These are phyloP conservation scores for Catostomus latipinnis DNA, from an alignment of 2,797 vertebrate species.

Conservation along the genomic window DNA sequence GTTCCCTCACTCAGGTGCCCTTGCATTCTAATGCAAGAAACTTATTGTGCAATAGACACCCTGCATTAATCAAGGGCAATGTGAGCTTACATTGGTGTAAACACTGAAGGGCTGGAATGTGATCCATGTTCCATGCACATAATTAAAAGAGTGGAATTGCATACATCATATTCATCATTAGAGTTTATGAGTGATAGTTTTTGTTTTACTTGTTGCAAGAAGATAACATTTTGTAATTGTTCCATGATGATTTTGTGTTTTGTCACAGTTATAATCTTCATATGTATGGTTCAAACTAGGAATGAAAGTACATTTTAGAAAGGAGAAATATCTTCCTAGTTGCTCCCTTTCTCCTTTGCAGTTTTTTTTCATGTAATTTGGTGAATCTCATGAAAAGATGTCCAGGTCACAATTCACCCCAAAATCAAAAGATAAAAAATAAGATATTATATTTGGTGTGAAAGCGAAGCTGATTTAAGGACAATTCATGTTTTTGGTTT, in stretches of 20 bases:
- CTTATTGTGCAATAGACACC: conserved; percentile 42
- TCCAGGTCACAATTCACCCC: too few species aligned
- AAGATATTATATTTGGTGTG: too few species aligned
- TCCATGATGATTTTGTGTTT: not conserved
- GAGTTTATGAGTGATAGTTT: not conserved
- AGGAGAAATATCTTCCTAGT: too few species aligned
- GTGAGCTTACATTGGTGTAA: conserved; percentile 44
- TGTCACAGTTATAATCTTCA: not conserved
- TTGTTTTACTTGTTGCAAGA: not conserved
- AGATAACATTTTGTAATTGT: not conserved
- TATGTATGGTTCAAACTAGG: too few species aligned
- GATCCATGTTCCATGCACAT: conserved; percentile 23
- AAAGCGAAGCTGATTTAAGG: too few species aligned
- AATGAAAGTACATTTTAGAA: too few species aligned
- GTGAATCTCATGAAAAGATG: too few species aligned
- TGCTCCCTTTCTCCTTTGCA: too few species aligned
- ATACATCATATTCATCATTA: conserved; percentile 3
- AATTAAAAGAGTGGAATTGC: conserved; percentile 17
- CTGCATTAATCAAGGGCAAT: conserved; percentile 57
- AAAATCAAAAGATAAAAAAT: too few species aligned
- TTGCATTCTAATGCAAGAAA: conserved; percentile 54
- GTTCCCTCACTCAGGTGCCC: conserved; percentile 24
- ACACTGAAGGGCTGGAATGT: conserved; percentile 32
- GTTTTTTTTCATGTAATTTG: too few species aligned
- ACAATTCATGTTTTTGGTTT: too few species aligned